phyloP scores from a whole-genome alignment of 1,140 invertebrate genomes.

The Calephelis virginiensis region DNA sequence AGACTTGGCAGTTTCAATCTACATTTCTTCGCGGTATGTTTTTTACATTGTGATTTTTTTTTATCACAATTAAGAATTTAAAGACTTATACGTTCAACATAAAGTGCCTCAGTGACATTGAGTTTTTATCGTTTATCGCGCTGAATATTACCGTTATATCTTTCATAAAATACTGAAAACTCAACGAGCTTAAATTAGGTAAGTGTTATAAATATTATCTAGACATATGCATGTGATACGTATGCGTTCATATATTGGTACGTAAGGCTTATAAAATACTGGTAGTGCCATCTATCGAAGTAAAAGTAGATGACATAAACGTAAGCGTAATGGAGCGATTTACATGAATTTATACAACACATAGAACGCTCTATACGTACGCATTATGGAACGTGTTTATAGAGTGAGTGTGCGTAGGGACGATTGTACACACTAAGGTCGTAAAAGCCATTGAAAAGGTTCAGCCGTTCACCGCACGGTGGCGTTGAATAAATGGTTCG shows the following conservation, averaged over 20 bases:
- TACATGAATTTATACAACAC: constrained; percentile 60
- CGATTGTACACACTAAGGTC: constrained; percentile 52
- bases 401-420: constrained; percentile 53
- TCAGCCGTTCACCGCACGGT: constrained; percentile 70
- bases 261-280: constrained; percentile 25
- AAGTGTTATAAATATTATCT: constrained; percentile 36
- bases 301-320: constrained; percentile 55
- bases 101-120: background rate
- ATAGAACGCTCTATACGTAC: constrained; percentile 58
- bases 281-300: constrained; percentile 66
- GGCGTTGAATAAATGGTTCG: constrained; percentile 60
- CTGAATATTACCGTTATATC: constrained; percentile 49
- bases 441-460: constrained; percentile 68
- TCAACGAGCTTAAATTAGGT: constrained; percentile 32
- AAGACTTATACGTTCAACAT: constrained; percentile 54
- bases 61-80: constrained; percentile 73
- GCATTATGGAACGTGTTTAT: constrained; percentile 49
- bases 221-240: background rate
- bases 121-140: constrained; percentile 33
- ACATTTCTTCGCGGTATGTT: constrained; percentile 69
- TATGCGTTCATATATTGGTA: constrained; percentile 12
- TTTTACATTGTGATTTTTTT: constrained; percentile 61
- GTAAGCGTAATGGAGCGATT: constrained; percentile 44
- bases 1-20: constrained; percentile 64
- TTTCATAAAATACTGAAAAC: constrained; percentile 38